Base-by-base conservation (phyloP, 1,140 invertebrate species). In the Cheumatopsyche charites region DNA sequence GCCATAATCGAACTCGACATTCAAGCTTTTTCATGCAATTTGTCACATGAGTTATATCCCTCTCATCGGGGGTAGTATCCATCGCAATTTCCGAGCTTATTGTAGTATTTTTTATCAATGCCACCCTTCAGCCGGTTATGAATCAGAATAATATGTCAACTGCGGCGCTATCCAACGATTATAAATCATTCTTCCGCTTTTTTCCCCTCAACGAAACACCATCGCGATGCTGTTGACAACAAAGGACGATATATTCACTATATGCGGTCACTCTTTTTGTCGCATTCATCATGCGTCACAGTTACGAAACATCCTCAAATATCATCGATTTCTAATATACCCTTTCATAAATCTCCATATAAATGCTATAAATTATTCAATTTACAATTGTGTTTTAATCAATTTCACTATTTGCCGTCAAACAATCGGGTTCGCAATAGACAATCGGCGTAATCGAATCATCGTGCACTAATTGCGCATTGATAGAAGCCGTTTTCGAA, bases 101-200 rank as follows among this genome's bases (percentile, higher is more conserved):
- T 36, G 15, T 52, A 17, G 4, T 17, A 9, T 17, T 52, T 52
- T 52, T 17, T 36, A 4, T 36, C 29, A 36, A 52, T 6, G 15
- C 15, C 47, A 17, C 47, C 15, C 19, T 9, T 52, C 47, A 1
- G 47, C 19, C 47, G 55, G 55, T 25, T 58, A 58, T 58, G 55
- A 58, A 58, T 58, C 55, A 58, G 55, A 58, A 58, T 58, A 58
- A 58, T 58, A 58, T 58, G 55, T 58, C 55, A 58, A 26, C 23
- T 58, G 17, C 21, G 55, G 55, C 55, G 55, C 23, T 58, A 26
- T 4, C 23, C 11, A 12, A 23, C 19, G 19, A 58, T 58, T 58
- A 58, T 58, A 58, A 58, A 58, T 58, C 55, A 58, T 58, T 58
- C 23, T 58, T 23, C 21, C 29, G 29, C 9, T 36, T 36, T 36